These are phyloP conservation scores for Dasysyrphus albostriatus DNA, from an alignment of 2,888 invertebrate species.

Conservation along the genomic window DNA sequence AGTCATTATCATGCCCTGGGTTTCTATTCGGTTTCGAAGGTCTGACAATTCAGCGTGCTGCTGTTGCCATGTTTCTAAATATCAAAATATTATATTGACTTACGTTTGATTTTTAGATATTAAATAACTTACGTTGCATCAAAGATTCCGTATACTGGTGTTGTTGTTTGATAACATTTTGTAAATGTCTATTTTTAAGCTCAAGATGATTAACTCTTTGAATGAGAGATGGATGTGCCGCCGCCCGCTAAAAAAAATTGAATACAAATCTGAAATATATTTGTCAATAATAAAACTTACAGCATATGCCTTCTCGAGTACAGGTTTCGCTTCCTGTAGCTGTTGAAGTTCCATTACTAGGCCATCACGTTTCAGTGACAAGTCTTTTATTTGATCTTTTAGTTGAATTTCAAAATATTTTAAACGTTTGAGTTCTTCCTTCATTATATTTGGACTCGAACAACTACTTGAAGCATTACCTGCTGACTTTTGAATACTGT, in stretches of 20 bases:
- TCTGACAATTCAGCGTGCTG: constrained; percentile 84
- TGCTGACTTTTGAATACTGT: constrained; percentile 78
- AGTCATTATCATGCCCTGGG: constrained; percentile 84
- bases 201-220: constrained; percentile 85
- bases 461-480: constrained; percentile 78
- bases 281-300: constrained; percentile 78
- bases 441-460: constrained; percentile 81
- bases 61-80: constrained; percentile 83
- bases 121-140: constrained; percentile 86
- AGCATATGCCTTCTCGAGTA: constrained; percentile 84
- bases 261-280: not conserved
- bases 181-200: constrained; percentile 87
- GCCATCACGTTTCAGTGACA: constrained; percentile 83
- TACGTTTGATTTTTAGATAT: not conserved
- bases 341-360: constrained; percentile 84
- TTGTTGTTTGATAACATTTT: constrained; percentile 87
- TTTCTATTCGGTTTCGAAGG: constrained; percentile 85
- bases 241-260: constrained; percentile 80
- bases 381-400: constrained; percentile 83
- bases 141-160: constrained; percentile 87
- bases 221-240: constrained; percentile 83
- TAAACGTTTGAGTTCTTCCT: constrained; percentile 83
- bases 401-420: constrained; percentile 83
- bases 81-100: constrained; percentile 3
- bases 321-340: constrained; percentile 83